These are phyloP conservation scores for Ciconia stormi DNA, from an alignment of 2,113 vertebrate species.

Conservation along the genomic window DNA sequence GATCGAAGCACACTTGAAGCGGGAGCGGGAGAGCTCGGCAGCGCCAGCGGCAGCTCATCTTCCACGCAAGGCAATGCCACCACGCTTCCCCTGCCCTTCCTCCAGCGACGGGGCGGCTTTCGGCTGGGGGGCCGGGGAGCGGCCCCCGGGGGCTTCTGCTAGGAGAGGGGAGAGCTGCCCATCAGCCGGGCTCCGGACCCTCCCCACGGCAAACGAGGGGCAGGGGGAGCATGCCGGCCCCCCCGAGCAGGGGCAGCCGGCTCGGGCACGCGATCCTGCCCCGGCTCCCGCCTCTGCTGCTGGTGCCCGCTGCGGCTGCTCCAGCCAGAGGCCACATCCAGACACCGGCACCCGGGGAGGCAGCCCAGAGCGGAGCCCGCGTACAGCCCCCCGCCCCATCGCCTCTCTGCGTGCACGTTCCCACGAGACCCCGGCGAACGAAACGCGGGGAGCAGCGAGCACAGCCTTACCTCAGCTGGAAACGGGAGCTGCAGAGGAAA, in stretches of 20 bases:
- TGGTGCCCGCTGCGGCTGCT: rapidly evolving
- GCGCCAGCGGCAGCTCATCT: constrained; percentile 45
- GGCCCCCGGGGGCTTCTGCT: constrained; percentile 78
- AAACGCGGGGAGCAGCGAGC: rapidly evolving
- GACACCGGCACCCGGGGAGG: neutral
- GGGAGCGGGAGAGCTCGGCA: neutral
- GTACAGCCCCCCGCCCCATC: rapidly evolving
- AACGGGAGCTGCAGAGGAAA: constrained; percentile 50
- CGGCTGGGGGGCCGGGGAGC: constrained; percentile 77
- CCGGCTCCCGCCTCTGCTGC: neutral
- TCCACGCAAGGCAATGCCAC: constrained; percentile 78
- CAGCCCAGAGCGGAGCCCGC: neutral
- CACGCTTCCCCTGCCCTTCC: constrained; percentile 75
- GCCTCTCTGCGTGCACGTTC: rapidly evolving
- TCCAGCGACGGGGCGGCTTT: constrained; percentile 74
- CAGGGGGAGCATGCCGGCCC: rapidly evolving
- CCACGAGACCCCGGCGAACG: rapidly evolving
- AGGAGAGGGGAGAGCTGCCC: neutral
- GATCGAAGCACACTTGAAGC: constrained; percentile 42
- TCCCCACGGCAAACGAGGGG: rapidly evolving
- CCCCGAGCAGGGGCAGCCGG: neutral
- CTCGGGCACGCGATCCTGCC: neutral
- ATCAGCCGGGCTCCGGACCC: rapidly evolving
- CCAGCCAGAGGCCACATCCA: rapidly evolving
- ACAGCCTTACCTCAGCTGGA: constrained; percentile 69